Conservation (phyloP, 1,140 invertebrate species). For the Euwallacea similis region DNA sequence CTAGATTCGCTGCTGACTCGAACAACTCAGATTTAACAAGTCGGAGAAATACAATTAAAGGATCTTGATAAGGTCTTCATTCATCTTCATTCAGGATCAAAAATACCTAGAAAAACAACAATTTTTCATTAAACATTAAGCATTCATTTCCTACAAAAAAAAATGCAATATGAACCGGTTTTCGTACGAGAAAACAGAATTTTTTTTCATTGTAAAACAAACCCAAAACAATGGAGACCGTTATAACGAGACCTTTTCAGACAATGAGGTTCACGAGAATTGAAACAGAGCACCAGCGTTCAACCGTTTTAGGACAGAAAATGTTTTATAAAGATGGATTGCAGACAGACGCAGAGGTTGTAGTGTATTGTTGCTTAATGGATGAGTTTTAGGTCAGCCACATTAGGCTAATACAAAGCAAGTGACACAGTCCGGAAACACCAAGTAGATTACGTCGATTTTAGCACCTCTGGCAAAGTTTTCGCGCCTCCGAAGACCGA, state of each 20-base stretch:
- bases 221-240: not conserved
- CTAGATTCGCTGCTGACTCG: too few species aligned
- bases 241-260: slow-evolving; percentile 5
- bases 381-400: not conserved
- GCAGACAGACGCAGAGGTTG: not conserved
- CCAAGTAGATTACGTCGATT: not conserved
- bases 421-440: not conserved
- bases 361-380: not conserved
- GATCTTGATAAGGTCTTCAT: too few species aligned
- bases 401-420: not conserved
- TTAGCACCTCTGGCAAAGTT: not conserved
- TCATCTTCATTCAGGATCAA: too few species aligned
- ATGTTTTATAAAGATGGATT: slow-evolving; percentile 5
- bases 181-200: not conserved
- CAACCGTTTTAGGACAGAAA: slow-evolving; percentile 2
- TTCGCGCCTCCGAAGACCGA: too few species aligned
- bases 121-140: too few species aligned
- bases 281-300: not conserved
- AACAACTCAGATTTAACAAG: too few species aligned
- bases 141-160: too few species aligned
- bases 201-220: not conserved
- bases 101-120: too few species aligned
- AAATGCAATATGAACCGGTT: too few species aligned
- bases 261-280: slow-evolving; percentile 1
- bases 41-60: too few species aligned